Evolutionary conservation across 64 coral and sea anemone genomes (phyloP).

Genomic region (Orbicella faveolata): DNA sequence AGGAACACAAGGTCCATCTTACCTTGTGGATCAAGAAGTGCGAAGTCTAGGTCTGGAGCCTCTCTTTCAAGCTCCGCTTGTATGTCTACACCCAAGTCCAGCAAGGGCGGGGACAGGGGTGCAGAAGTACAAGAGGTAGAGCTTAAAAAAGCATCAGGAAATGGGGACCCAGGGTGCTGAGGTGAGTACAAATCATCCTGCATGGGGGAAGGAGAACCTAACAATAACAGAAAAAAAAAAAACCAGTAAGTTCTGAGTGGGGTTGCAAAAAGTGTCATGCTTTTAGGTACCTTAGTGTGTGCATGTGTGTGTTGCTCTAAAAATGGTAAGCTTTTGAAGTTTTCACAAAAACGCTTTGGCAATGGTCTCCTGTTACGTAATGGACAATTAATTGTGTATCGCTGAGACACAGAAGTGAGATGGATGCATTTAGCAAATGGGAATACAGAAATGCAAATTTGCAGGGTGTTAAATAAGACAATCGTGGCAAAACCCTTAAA

Average conservation of each 20-base stretch:
- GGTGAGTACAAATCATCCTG: conserved; percentile 72
- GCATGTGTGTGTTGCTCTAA: no score
- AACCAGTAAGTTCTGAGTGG: conserved; percentile 13
- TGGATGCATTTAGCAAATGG: no score
- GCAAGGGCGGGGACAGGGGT: conserved; percentile 62
- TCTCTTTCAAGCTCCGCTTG: conserved; percentile 83
- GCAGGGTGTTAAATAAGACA: no score
- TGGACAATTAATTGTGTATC: no score
- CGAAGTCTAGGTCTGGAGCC: conserved; percentile 68
- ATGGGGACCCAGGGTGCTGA: conserved; percentile 87
- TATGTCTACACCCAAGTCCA: conserved; percentile 93
- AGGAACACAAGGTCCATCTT: conserved; percentile 84
- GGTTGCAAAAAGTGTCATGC: background rate
- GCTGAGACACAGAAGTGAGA: no score
- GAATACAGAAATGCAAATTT: no score
- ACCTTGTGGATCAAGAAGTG: conserved; percentile 90
- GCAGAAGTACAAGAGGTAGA: conserved; percentile 99
- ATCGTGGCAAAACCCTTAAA: no score
- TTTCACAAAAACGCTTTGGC: no score
- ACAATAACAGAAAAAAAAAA: conserved; percentile 42
- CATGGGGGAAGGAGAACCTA: conserved; percentile 71
- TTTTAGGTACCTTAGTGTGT: background rate
- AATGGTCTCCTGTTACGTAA: no score
- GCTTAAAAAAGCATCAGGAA: conserved; percentile 83
- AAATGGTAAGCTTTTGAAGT: no score